Evolutionary conservation across 2,888 invertebrate genomes (phyloP).

Genomic region (Choristoneura rosaceana): DNA sequence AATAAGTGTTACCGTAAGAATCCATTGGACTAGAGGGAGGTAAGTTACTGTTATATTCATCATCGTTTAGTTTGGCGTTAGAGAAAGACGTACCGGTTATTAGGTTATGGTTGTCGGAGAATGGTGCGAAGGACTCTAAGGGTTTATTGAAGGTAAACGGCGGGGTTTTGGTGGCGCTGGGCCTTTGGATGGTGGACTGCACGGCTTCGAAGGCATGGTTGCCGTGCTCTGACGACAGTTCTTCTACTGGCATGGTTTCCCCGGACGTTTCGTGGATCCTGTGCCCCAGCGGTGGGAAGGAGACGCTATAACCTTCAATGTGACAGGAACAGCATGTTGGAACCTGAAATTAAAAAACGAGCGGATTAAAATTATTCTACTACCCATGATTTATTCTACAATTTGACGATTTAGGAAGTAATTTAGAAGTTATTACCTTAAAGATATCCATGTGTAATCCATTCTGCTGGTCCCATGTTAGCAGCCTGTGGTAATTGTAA

Average conservation of each 20-base stretch:
- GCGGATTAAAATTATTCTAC: background rate
- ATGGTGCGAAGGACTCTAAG: slow-evolving; percentile 64
- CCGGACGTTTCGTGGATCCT: slow-evolving; percentile 80
- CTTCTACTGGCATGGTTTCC: slow-evolving; percentile 86
- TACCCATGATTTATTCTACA: background rate
- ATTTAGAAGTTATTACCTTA: slow-evolving; percentile 81
- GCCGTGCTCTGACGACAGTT: slow-evolving; percentile 78
- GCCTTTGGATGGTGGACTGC: slow-evolving; percentile 71
- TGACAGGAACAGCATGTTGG: slow-evolving; percentile 94
- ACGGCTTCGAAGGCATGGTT: slow-evolving; percentile 80
- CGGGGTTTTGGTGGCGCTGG: slow-evolving; percentile 66
- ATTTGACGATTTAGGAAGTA: background rate
- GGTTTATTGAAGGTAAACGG: slow-evolving; percentile 69
- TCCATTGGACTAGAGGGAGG: slow-evolving; percentile 65
- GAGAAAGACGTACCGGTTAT: slow-evolving; percentile 70
- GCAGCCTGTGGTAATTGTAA: slow-evolving; percentile 92
- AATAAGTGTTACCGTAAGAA: slow-evolving; percentile 77
- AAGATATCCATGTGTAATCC: slow-evolving; percentile 94
- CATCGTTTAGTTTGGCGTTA: slow-evolving; percentile 64
- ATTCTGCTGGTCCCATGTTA: slow-evolving; percentile 92
- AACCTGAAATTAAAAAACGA: slow-evolving; percentile 73
- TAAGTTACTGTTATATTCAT: slow-evolving; percentile 56
- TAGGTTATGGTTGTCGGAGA: slow-evolving; percentile 69
- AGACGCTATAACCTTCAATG: slow-evolving; percentile 90
- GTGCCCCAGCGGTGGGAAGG: slow-evolving; percentile 87